Evolutionary conservation across 2,888 invertebrate genomes (phyloP).

Genomic region (Clitarchus hookeri): DNA sequence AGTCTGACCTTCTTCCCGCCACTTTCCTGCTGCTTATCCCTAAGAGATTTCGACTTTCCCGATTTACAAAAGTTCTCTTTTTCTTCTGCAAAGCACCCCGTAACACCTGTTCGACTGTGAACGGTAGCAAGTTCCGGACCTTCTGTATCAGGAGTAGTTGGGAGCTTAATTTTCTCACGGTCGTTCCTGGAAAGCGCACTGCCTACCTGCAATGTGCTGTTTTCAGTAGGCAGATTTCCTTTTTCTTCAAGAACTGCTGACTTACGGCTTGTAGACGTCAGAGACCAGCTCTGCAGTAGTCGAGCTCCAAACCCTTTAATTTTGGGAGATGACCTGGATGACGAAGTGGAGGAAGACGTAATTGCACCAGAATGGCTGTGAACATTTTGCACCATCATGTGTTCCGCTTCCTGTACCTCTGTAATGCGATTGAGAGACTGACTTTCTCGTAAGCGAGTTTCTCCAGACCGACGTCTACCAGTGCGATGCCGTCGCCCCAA

Average conservation of each 20-base stretch:
- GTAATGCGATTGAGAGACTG: constrained; percentile 85
- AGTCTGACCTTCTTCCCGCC: constrained; percentile 61
- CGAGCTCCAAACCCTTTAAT: constrained; percentile 59
- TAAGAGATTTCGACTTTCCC: constrained; percentile 30
- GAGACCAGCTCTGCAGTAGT: constrained; percentile 57
- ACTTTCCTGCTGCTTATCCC: constrained; percentile 49
- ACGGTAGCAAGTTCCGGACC: constrained; percentile 3
- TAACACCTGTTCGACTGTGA: constrained; percentile 9
- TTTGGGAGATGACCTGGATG: constrained; percentile 52
- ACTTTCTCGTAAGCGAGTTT: constrained; percentile 74
- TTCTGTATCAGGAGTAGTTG: neutral
- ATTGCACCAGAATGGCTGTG: constrained; percentile 36
- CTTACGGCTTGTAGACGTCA: constrained; percentile 37
- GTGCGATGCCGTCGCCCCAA: constrained; percentile 60
- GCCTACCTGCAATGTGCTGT: constrained; percentile 8
- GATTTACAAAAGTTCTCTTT: constrained; percentile 42
- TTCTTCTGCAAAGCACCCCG: constrained; percentile 35
- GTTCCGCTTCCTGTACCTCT: constrained; percentile 77
- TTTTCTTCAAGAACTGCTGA: constrained; percentile 17
- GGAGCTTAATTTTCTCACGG: constrained; percentile 21
- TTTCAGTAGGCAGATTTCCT: constrained; percentile 10
- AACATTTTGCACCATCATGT: constrained; percentile 39
- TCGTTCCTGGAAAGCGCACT: neutral
- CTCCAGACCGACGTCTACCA: constrained; percentile 63
- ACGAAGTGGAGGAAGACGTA: constrained; percentile 46